These are phyloP conservation scores for Nemurella pictetii DNA, from an alignment of 2,888 invertebrate genomes.

Conservation along the genomic window DNA sequence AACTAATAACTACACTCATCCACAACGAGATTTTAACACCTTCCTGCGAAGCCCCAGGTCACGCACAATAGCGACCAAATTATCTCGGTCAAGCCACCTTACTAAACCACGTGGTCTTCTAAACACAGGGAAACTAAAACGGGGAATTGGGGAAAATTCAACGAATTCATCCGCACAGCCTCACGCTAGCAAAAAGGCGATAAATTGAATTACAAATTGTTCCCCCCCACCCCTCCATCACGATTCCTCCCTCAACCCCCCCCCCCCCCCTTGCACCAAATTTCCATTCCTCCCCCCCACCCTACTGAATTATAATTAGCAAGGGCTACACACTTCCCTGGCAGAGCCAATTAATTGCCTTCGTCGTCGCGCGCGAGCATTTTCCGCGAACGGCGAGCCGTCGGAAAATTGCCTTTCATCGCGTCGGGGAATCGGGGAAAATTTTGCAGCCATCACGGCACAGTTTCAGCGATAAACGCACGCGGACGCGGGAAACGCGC, in stretches of 20 bases:
- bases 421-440: not conserved
- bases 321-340: not conserved
- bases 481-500: not conserved
- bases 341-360: not conserved
- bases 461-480: not conserved
- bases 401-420: not conserved
- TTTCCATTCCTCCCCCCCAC: not conserved
- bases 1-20: no score
- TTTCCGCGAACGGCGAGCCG: not conserved
- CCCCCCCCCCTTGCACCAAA: no score
- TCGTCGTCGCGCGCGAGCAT: not conserved
- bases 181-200: not conserved
- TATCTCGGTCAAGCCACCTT: no score
- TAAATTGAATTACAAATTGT: constrained; percentile 23
- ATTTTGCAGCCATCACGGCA: not conserved
- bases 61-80: no score
- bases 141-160: no score
- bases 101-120: no score
- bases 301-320: constrained; percentile 12
- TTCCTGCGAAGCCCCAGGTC: no score
- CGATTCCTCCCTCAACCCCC: not conserved
- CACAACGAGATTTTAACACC: no score
- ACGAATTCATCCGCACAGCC: no score
- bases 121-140: no score
- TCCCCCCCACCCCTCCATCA: not conserved